These are phyloP conservation scores for Meiosimyza platycephala DNA, from an alignment of 2,888 invertebrate genomes.

Conservation along the genomic window DNA sequence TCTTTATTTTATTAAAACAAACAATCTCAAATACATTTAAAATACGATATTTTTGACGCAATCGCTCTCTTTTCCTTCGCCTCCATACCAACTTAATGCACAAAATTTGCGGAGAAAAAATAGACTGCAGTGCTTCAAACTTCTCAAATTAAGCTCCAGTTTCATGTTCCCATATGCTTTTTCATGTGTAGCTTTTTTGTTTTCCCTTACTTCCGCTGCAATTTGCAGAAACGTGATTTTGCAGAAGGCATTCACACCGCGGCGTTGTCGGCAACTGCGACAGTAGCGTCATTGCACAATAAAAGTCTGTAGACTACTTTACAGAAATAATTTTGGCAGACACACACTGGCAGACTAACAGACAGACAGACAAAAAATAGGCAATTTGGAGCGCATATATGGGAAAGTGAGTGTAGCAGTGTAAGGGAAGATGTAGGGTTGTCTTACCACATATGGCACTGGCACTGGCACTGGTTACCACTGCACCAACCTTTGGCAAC, in stretches of 20 bases:
- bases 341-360: constrained; percentile 1
- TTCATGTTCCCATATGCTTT: constrained; percentile 7
- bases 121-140: constrained; percentile 27
- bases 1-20: no score
- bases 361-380: not conserved
- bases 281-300: not conserved
- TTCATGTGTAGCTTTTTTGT: constrained; percentile 39
- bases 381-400: not conserved
- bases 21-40: no score
- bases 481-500: not conserved
- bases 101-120: not conserved
- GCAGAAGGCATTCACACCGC: constrained; percentile 68
- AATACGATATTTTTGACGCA: no score
- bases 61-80: not conserved
- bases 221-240: constrained; percentile 51
- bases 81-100: not conserved
- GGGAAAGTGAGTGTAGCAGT: not conserved
- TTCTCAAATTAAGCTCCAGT: constrained; percentile 23
- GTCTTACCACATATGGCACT: constrained; percentile 11
- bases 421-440: not conserved
- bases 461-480: constrained; percentile 1
- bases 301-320: not conserved
- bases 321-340: constrained; percentile 19
- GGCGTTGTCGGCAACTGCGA: constrained; percentile 47
- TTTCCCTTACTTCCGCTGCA: constrained; percentile 2